Percentiles rank a stretch among this genome's conserved stretches.
These are phyloP conservation scores for Xiphorhynchus erythropygius DNA, from an alignment of 2,797 vertebrate genomes.

Conservation along the genomic window DNA sequence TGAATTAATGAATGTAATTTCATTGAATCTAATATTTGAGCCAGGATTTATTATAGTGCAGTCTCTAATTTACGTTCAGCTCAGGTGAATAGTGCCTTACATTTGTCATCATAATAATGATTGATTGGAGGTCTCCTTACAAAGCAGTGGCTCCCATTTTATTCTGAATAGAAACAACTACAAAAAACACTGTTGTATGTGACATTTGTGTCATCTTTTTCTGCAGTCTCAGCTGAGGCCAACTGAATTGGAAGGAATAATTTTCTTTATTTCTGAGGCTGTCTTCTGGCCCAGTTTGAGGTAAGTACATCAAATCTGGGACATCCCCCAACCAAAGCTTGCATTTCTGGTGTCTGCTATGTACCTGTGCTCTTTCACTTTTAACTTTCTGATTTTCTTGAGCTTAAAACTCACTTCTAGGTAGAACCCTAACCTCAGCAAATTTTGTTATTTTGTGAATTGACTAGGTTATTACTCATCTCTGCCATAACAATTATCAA, in stretches of 20 bases:
- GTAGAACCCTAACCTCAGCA: background rate
- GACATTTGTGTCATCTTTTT: background rate
- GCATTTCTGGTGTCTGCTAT: background rate
- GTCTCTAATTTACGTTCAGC: background rate
- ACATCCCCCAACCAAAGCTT: background rate
- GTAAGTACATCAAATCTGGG: background rate
- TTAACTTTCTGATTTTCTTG: background rate
- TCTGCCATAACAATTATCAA: background rate
- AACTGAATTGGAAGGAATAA: background rate
- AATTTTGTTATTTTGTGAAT: background rate
- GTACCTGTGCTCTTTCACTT: background rate
- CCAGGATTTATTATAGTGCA: conserved; percentile 24
- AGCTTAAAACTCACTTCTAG: background rate
- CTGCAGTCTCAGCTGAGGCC: background rate
- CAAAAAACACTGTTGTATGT: background rate
- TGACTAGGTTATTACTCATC: background rate
- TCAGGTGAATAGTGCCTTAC: conserved; percentile 15
- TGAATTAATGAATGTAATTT: conserved; percentile 26
- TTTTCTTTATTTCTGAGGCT: background rate
- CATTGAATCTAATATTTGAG: conserved; percentile 33
- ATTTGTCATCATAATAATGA: conserved; percentile 8
- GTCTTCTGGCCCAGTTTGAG: background rate
- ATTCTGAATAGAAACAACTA: background rate
- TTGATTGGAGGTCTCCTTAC: background rate
- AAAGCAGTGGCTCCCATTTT: background rate